These are phyloP conservation scores for Malthinus flaveolus DNA, from an alignment of 2,888 invertebrate genomes.

Conservation along the genomic window DNA sequence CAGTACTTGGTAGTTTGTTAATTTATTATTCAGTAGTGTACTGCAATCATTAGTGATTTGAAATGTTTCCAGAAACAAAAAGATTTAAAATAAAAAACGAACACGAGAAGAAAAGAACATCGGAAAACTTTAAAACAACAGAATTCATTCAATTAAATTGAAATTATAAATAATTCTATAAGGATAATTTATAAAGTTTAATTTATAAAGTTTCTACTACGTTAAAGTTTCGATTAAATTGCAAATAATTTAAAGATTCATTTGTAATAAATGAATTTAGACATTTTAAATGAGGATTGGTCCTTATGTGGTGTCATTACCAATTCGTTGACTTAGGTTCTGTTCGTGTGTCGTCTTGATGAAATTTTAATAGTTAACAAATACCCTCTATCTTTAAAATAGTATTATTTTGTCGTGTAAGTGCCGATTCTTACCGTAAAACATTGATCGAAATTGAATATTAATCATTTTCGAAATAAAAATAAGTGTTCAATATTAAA, in stretches of 20 bases:
- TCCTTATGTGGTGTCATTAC: constrained; percentile 43
- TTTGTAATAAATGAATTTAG: constrained; percentile 45
- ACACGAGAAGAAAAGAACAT: constrained; percentile 1
- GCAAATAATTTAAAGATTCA: constrained; percentile 46
- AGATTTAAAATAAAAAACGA: too few species aligned
- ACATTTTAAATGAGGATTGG: constrained; percentile 45
- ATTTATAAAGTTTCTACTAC: constrained; percentile 44
- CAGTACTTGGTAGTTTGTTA: too few species aligned
- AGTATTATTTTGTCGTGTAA: constrained; percentile 38
- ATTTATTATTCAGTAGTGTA: too few species aligned
- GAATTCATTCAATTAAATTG: constrained; percentile 28
- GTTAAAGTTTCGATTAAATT: constrained; percentile 47
- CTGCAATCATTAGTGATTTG: too few species aligned
- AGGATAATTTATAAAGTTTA: constrained; percentile 44
- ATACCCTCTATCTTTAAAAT: constrained; percentile 41
- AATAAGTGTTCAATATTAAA: too few species aligned
- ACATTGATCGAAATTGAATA: too few species aligned
- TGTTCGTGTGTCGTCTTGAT: constrained; percentile 46
- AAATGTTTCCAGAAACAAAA: too few species aligned
- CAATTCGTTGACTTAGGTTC: constrained; percentile 46
- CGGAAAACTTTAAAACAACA: constrained; percentile 21
- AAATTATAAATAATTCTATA: constrained; percentile 42
- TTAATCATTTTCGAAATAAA: too few species aligned
- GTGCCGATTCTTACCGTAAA: constrained; percentile 34
- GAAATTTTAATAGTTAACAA: constrained; percentile 46